Conservation (phyloP, 2,888 invertebrate genomes). For the Ichneumon xanthorius region DNA sequence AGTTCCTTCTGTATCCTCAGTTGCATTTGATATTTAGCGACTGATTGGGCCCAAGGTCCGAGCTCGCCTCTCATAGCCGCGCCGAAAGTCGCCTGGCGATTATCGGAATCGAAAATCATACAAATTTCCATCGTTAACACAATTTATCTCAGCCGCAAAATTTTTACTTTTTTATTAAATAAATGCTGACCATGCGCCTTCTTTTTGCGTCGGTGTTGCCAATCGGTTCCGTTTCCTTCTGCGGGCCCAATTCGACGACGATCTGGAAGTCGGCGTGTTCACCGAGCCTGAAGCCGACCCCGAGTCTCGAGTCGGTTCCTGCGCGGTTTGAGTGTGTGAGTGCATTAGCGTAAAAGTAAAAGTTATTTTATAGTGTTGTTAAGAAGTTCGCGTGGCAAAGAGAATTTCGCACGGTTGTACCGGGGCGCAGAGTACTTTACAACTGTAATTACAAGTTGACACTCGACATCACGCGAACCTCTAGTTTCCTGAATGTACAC, state of each 20-base stretch:
- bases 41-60: constrained; percentile 80
- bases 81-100: constrained; percentile 73
- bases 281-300: constrained; percentile 92
- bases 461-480: constrained; percentile 56
- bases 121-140: constrained; percentile 7
- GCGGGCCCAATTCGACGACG: constrained; percentile 91
- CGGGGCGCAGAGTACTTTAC: constrained; percentile 38
- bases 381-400: constrained; percentile 38
- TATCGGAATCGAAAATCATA: constrained; percentile 11
- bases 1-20: constrained; percentile 76
- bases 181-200: constrained; percentile 72
- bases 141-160: background rate
- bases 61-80: constrained; percentile 82
- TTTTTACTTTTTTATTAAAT: background rate
- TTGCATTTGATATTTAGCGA: constrained; percentile 80
- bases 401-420: constrained; percentile 23
- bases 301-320: constrained; percentile 93
- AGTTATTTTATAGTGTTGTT: constrained; percentile 44
- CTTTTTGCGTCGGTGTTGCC: constrained; percentile 84
- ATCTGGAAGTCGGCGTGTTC: constrained; percentile 94
- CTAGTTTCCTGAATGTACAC: background rate
- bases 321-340: constrained; percentile 4
- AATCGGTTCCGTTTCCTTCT: constrained; percentile 90
- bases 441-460: constrained; percentile 52
- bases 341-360: constrained; percentile 45